Evolutionary conservation across 2,888 invertebrate genomes (phyloP).

Genomic region (Polyommatus iphigenia): DNA sequence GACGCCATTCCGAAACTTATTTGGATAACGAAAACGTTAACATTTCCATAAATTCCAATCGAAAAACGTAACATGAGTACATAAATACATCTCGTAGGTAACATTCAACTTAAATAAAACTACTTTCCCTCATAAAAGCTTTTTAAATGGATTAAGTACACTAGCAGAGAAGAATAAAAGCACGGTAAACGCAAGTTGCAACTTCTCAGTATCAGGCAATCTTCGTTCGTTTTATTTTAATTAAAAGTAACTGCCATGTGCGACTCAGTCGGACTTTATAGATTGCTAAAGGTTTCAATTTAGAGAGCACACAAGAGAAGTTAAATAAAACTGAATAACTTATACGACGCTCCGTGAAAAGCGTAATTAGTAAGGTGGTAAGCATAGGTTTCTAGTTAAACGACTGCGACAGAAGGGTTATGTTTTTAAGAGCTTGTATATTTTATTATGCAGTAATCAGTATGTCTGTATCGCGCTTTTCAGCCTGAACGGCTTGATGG

Average conservation of each 20-base stretch:
- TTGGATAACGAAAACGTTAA: not conserved
- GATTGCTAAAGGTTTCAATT: conserved; percentile 9
- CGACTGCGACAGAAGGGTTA: not conserved
- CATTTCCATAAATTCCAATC: conserved; percentile 1
- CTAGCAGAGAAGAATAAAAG: not conserved
- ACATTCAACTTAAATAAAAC: not conserved
- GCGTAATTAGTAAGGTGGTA: not conserved
- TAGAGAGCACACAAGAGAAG: conserved; percentile 15
- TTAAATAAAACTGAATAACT: not conserved
- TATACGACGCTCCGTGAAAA: not conserved
- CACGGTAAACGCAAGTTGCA: not conserved
- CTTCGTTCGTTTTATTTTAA: conserved; percentile 23
- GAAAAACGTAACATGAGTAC: not conserved
- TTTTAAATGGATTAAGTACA: conserved; percentile 4
- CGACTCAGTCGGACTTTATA: not conserved
- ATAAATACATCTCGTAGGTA: not conserved
- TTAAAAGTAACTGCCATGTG: conserved; percentile 18
- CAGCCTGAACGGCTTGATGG: no score
- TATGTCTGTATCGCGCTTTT: no score
- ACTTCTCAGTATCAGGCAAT: conserved; percentile 10
- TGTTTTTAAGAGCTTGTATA: not conserved
- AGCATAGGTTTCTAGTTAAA: not conserved
- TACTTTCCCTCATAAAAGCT: not conserved
- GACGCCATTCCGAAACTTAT: not conserved
- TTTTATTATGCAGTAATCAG: no score